phyloP scores from a whole-genome alignment of 2,113 vertebrate genomes.

The Sprattus sprattus region DNA sequence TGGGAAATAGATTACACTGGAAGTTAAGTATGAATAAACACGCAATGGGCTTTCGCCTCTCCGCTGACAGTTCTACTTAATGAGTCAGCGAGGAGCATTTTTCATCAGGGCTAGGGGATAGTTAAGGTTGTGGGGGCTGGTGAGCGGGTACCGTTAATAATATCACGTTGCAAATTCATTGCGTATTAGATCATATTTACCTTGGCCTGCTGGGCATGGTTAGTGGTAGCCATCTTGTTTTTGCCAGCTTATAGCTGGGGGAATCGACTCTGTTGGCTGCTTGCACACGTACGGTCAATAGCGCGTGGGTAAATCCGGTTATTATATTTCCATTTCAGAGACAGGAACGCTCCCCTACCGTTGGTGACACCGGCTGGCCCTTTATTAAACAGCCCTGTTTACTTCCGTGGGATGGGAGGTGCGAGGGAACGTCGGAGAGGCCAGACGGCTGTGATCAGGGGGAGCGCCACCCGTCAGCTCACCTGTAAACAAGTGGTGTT shows the following conservation, averaged over 20 bases:
- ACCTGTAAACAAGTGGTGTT: conserved; percentile 47
- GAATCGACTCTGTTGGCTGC: background rate
- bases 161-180: conserved; percentile 69
- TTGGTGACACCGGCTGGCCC: background rate
- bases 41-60: conserved; percentile 40
- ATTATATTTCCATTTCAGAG: background rate
- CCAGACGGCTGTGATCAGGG: conserved; percentile 40
- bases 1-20: conserved; percentile 63
- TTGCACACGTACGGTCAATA: background rate
- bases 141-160: conserved; percentile 52
- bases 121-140: background rate
- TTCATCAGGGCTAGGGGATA: conserved; percentile 53
- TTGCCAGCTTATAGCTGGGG: background rate
- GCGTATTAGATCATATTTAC: conserved; percentile 55
- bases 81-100: conserved; percentile 71
- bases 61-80: conserved; percentile 59
- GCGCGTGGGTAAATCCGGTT: background rate
- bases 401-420: conserved; percentile 17
- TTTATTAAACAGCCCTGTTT: conserved; percentile 9
- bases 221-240: conserved; percentile 34
- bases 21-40: conserved; percentile 68
- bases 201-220: conserved; percentile 31
- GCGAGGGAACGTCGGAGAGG: conserved; percentile 10
- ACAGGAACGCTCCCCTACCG: background rate
- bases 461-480: conserved; percentile 13